Percentiles rank a stretch among this genome's conserved stretches.
phyloP scores from a whole-genome alignment of 2,888 invertebrate species.

The Poecilobothrus nobilitatus region DNA sequence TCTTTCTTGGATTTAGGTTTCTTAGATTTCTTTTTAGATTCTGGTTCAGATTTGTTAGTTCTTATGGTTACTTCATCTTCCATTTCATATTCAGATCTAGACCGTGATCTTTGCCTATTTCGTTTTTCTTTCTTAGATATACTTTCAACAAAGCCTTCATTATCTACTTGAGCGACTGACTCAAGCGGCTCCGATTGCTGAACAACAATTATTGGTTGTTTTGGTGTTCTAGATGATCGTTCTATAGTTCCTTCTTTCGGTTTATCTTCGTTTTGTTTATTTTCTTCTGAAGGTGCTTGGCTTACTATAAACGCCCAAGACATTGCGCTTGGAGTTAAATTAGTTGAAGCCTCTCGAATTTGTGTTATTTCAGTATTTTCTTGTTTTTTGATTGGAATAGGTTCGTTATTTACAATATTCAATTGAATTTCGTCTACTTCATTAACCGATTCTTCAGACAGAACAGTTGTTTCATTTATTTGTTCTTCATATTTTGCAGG shows the following conservation, averaged over 20 bases:
- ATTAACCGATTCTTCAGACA: too few relatives aligned
- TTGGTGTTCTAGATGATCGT: conserved; percentile 20
- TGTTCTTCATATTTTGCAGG: not conserved
- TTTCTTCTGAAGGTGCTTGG: not conserved
- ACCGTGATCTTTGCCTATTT: conserved; percentile 37
- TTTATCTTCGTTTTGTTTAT: not conserved
- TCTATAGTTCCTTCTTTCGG: not conserved
- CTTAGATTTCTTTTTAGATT: conserved; percentile 13
- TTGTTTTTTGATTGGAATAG: not conserved
- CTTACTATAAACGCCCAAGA: conserved; percentile 45
- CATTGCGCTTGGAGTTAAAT: not conserved
- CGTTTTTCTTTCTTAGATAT: conserved; percentile 36
- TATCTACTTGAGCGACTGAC: conserved; percentile 15
- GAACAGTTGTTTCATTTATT: not conserved
- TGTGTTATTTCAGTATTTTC: too few relatives aligned
- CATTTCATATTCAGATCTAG: conserved; percentile 36
- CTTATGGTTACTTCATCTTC: conserved; percentile 31
- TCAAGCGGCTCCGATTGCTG: conserved; percentile 17
- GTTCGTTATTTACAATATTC: not conserved
- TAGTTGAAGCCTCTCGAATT: not conserved
- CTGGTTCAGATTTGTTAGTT: conserved; percentile 38
- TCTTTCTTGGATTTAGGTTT: not conserved
- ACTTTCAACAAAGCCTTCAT: conserved; percentile 47
- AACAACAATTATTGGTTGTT: conserved; percentile 2
- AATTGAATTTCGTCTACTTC: not conserved